Evolutionary conservation across 37 sponge, comb jelly and placozoan genomes (phyloP).

Genomic region (Diacarnus erythraeanus): DNA sequence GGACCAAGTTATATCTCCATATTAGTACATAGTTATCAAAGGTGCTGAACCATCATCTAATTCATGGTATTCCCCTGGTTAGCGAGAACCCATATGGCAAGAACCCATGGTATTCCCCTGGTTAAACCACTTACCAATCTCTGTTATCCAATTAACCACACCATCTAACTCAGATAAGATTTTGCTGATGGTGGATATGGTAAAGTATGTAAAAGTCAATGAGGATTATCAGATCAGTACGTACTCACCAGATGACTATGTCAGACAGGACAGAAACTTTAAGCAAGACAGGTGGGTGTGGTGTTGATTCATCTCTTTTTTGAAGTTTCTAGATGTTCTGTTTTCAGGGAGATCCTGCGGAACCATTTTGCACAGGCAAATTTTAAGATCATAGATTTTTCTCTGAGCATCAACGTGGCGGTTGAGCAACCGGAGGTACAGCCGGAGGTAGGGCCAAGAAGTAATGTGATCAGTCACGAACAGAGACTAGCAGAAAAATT

Average conservation of each 20-base stretch:
- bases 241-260: not conserved
- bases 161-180: not conserved
- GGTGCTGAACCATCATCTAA: too few relatives aligned
- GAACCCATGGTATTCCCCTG: not conserved
- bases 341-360: not conserved
- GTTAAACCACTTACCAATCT: not conserved
- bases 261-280: not conserved
- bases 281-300: not conserved
- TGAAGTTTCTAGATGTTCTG: not conserved
- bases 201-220: not conserved
- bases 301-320: not conserved
- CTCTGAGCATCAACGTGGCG: not conserved
- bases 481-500: not conserved
- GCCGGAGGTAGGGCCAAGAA: not conserved
- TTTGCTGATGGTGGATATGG: slow-evolving; percentile 20
- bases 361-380: not conserved
- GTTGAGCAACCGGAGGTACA: not conserved
- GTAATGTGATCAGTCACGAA: not conserved
- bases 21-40: too few relatives aligned
- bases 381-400: not conserved
- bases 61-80: too few relatives aligned
- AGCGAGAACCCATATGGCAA: not conserved
- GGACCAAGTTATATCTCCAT: too few relatives aligned
- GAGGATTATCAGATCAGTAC: slow-evolving; percentile 6
- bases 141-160: not conserved